Evolutionary conservation across 2,888 invertebrate genomes (phyloP).

Genomic region (Netelia melanura): DNA sequence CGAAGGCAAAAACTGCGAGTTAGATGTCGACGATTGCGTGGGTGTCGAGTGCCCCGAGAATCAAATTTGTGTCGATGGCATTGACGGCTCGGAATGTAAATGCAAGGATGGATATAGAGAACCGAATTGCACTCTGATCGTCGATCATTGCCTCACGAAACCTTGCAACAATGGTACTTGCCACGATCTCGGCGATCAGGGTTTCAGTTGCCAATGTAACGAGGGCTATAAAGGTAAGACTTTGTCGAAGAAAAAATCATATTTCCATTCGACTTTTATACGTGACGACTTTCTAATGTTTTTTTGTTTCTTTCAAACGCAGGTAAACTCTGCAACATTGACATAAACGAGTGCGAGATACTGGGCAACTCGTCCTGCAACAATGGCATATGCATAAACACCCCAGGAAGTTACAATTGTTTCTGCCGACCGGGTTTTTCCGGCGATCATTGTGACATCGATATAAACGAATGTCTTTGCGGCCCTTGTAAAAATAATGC

Average conservation of each 20-base stretch:
- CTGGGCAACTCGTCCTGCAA: constrained; percentile 89
- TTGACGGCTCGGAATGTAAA: constrained; percentile 87
- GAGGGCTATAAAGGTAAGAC: constrained; percentile 88
- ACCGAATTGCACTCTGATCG: constrained; percentile 86
- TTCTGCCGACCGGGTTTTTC: constrained; percentile 95
- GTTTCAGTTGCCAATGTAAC: constrained; percentile 90
- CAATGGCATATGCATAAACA: constrained; percentile 93
- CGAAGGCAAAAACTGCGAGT: constrained; percentile 89
- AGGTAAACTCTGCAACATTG: constrained; percentile 86
- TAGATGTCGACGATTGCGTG: constrained; percentile 89
- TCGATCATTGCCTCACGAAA: constrained; percentile 88
- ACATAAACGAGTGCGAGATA: constrained; percentile 91
- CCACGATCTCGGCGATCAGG: constrained; percentile 87
- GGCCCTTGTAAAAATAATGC: constrained; percentile 94
- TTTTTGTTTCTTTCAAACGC: constrained; percentile 54
- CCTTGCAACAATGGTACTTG: constrained; percentile 93
- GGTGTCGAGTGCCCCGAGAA: constrained; percentile 85
- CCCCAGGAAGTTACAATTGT: constrained; percentile 92
- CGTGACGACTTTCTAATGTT: too few relatives aligned
- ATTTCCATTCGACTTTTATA: neutral
- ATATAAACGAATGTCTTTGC: constrained; percentile 95
- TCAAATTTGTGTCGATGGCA: constrained; percentile 86
- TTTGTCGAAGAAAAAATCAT: constrained; percentile 1
- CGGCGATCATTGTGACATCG: constrained; percentile 93
- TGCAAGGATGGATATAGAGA: constrained; percentile 88